phyloP scores from a whole-genome alignment of 1,140 invertebrate genomes.

The Procambarus virginalis region DNA sequence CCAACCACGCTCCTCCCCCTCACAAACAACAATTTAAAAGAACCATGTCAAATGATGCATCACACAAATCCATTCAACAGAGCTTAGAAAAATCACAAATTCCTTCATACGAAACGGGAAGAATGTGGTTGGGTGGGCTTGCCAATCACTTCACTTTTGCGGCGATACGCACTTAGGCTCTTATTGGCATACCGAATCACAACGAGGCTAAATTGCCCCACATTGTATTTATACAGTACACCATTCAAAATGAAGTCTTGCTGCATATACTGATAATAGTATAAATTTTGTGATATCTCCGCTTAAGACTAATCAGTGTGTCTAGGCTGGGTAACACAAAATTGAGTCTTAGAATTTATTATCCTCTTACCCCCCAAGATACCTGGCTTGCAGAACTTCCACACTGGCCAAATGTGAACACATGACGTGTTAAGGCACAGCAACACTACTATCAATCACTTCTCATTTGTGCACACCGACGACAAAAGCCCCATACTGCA shows the following conservation, averaged over 20 bases:
- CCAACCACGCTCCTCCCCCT: constrained; percentile 55
- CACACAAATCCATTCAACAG: constrained; percentile 33
- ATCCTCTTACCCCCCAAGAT: constrained; percentile 42
- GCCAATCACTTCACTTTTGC: constrained; percentile 45
- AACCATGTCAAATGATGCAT: constrained; percentile 29
- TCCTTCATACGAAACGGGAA: constrained; percentile 24
- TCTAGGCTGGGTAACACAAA: constrained; percentile 53
- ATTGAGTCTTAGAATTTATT: constrained; percentile 40
- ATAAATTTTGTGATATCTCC: constrained; percentile 40
- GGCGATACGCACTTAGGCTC: constrained; percentile 16
- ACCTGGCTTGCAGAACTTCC: constrained; percentile 37
- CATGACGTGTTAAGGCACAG: constrained; percentile 58
- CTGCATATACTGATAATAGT: constrained; percentile 41
- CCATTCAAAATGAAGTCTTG: constrained; percentile 29
- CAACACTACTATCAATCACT: constrained; percentile 47
- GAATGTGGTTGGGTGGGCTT: constrained; percentile 44
- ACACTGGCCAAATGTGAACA: constrained; percentile 20
- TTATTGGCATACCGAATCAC: constrained; percentile 1
- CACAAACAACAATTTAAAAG: constrained; percentile 40
- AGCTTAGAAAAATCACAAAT: constrained; percentile 26
- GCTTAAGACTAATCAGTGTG: constrained; percentile 52
- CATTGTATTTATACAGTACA: constrained; percentile 17
- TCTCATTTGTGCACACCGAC: constrained; percentile 22
- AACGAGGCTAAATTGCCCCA: not conserved
- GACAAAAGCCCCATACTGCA: constrained; percentile 22